Conservation (phyloP, 2,113 vertebrate species). For the Phaethon lepturus region DNA sequence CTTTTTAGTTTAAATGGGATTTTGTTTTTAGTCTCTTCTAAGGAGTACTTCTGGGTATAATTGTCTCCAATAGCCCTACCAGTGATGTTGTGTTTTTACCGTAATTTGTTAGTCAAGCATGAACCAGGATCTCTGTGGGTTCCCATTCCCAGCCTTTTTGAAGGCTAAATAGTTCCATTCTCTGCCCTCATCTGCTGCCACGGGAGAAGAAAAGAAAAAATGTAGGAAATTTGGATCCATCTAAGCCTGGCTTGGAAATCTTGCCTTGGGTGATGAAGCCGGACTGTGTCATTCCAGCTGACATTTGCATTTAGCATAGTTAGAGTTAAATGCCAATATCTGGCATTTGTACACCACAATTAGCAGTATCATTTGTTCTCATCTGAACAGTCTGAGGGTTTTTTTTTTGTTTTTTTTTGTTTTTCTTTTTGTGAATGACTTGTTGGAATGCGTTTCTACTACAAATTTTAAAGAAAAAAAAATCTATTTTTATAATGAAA, state of each 20-base stretch:
- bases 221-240: slow-evolving; percentile 36
- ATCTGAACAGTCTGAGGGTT: neutral
- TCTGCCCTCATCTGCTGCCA: slow-evolving; percentile 38
- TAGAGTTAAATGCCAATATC: slow-evolving; percentile 36
- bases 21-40: slow-evolving; percentile 53
- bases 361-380: slow-evolving; percentile 39
- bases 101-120: slow-evolving; percentile 67
- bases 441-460: neutral
- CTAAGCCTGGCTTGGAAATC: slow-evolving; percentile 35
- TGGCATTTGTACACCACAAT: slow-evolving; percentile 29
- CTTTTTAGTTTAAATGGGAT: slow-evolving; percentile 39
- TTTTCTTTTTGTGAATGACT: neutral
- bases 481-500: neutral
- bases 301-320: slow-evolving; percentile 18
- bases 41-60: slow-evolving; percentile 46
- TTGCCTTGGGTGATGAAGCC: slow-evolving; percentile 48
- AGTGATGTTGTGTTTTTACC: slow-evolving; percentile 56
- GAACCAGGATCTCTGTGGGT: slow-evolving; percentile 63
- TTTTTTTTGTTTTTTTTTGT: no score
- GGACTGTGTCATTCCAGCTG: slow-evolving; percentile 40
- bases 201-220: slow-evolving; percentile 64
- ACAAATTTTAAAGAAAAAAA: neutral
- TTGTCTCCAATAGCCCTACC: slow-evolving; percentile 39
- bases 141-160: slow-evolving; percentile 28
- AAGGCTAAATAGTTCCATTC: slow-evolving; percentile 42